Conservation (phyloP, 2,113 vertebrate species). For the Zosterops hypoxanthus region DNA sequence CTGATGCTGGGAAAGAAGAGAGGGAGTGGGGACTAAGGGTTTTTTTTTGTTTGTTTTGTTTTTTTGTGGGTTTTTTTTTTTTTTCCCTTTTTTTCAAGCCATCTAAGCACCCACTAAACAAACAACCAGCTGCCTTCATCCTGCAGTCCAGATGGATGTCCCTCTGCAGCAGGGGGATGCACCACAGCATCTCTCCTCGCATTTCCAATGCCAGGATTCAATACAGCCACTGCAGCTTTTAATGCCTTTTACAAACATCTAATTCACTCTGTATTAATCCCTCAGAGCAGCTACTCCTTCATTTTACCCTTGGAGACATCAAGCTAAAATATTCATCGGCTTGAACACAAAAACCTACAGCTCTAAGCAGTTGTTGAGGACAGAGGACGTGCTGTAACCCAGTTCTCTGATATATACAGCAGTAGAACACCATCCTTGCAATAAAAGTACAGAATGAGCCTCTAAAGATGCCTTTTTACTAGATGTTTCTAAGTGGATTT, state of each 20-base stretch:
- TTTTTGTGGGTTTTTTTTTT: too few relatives aligned
- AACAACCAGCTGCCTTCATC: not conserved
- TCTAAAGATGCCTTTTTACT: not conserved
- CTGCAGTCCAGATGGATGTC: not conserved
- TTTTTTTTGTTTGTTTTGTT: too few relatives aligned
- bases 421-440: not conserved
- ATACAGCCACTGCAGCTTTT: not conserved
- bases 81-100: not conserved
- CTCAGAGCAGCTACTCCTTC: not conserved
- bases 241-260: not conserved
- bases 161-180: not conserved
- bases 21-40: not conserved
- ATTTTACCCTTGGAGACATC: not conserved
- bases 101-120: not conserved
- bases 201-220: not conserved
- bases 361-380: not conserved
- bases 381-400: not conserved
- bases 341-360: not conserved
- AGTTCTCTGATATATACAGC: not conserved
- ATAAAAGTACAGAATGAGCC: constrained; percentile 12
- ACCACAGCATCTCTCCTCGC: not conserved
- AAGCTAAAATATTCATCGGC: not conserved
- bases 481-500: not conserved
- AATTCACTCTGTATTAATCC: not conserved
- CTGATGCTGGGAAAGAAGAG: not conserved